These are phyloP conservation scores for Actinernus sp. DNA, from an alignment of 92 coral and sea anemone species.

Conservation along the genomic window DNA sequence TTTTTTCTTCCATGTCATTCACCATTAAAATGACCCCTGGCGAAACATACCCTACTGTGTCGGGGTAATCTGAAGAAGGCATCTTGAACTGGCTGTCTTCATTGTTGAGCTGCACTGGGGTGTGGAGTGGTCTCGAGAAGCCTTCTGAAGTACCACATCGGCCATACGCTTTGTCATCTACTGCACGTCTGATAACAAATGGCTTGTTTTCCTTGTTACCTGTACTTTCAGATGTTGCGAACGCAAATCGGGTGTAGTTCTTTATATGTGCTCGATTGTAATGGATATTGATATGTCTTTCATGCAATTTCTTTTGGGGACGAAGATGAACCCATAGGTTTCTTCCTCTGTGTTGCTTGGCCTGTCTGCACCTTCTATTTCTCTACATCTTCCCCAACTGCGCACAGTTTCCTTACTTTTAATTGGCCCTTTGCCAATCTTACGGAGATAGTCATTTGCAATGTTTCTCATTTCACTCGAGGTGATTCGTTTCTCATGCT, in stretches of 20 bases:
- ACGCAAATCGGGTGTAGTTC: too few relatives aligned
- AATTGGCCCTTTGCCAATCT: conserved; percentile 28
- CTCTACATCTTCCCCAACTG: conserved; percentile 55
- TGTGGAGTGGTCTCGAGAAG: conserved; percentile 58
- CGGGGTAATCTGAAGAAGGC: conserved; percentile 61
- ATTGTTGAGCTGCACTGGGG: conserved; percentile 33
- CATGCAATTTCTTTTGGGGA: conserved; percentile 25
- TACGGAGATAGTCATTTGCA: not conserved
- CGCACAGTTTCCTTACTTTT: conserved; percentile 37
- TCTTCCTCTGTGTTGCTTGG: too few relatives aligned
- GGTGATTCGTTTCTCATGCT: conserved; percentile 11
- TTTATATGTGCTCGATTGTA: too few relatives aligned
- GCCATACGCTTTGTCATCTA: conserved; percentile 56
- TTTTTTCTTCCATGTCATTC: conserved; percentile 58
- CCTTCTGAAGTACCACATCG: conserved; percentile 69
- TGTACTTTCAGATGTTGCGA: conserved; percentile 15
- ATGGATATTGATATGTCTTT: too few relatives aligned
- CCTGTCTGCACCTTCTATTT: conserved; percentile 38
- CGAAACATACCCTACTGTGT: too few relatives aligned
- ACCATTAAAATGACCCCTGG: too few relatives aligned
- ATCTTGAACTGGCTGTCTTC: conserved; percentile 25
- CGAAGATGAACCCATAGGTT: conserved; percentile 46
- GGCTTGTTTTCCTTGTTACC: not conserved
- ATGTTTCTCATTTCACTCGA: conserved; percentile 5
- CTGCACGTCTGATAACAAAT: conserved; percentile 31